Conservation (phyloP, 2,113 vertebrate species). For the Morone saxatilis region DNA sequence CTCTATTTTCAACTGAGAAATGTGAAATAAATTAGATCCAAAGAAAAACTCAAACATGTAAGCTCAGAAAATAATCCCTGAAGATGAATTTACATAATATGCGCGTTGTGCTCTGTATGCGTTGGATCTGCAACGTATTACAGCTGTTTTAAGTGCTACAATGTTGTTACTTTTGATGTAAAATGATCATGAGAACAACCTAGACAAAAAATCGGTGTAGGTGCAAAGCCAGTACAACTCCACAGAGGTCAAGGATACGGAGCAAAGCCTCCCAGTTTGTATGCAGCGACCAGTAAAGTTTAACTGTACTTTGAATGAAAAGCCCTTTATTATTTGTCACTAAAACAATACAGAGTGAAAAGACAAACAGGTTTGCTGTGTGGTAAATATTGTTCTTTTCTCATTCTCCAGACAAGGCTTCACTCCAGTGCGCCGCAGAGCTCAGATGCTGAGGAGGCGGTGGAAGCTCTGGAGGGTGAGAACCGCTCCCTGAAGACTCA, state of each 20-base stretch:
- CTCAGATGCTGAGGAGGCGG: conserved; percentile 64
- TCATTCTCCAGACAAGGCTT: conserved; percentile 60
- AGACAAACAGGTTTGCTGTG: background rate
- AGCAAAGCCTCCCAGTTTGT: background rate
- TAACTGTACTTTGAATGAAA: background rate
- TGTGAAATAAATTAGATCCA: conserved; percentile 35
- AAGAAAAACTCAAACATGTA: conserved; percentile 19
- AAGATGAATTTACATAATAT: conserved; percentile 35
- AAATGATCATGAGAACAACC: conserved; percentile 6
- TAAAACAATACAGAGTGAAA: background rate
- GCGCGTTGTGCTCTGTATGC: conserved; percentile 11
- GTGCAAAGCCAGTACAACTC: background rate
- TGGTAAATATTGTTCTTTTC: background rate
- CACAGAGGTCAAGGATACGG: background rate
- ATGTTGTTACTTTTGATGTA: conserved; percentile 16
- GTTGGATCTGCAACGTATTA: background rate
- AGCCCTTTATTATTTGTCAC: background rate
- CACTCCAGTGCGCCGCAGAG: conserved; percentile 67
- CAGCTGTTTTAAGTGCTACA: conserved; percentile 34
- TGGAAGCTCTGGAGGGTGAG: conserved; percentile 86
- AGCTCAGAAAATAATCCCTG: conserved; percentile 59
- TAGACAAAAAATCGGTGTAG: conserved; percentile 1
- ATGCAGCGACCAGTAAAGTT: background rate
- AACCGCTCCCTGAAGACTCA: conserved; percentile 87
- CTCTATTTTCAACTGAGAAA: conserved; percentile 50